Conservation (phyloP, 2,797 vertebrate species). For the Eurystomus glaucurus region DNA sequence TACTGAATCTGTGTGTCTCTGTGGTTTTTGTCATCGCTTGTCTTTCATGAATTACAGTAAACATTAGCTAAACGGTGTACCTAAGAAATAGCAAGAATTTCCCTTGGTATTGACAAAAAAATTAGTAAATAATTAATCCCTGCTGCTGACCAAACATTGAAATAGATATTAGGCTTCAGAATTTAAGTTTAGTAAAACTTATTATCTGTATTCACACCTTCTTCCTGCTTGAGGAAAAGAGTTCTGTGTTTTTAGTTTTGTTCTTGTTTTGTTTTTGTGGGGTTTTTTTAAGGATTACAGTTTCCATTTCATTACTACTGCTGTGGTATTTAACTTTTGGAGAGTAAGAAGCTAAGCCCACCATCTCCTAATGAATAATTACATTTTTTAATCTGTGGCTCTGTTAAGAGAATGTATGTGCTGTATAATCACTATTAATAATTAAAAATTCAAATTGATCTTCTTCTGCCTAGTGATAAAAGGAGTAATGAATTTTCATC, state of each 20-base stretch:
- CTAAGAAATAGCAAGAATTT: neutral
- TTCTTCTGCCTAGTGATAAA: neutral
- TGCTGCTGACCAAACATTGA: neutral
- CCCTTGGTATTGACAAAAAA: neutral
- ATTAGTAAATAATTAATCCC: neutral
- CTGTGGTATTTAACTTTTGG: neutral
- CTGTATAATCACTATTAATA: neutral
- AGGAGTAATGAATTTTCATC: neutral
- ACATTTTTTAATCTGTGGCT: neutral
- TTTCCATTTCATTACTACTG: neutral
- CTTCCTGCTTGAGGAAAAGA: neutral
- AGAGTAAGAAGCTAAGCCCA: neutral
- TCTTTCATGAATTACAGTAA: neutral
- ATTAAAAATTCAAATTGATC: neutral
- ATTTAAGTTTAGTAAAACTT: neutral
- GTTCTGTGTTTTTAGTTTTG: no score
- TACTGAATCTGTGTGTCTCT: neutral
- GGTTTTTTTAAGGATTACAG: neutral
- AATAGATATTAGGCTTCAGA: neutral
- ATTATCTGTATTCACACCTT: neutral
- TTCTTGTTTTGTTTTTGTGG: no score
- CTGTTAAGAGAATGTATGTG: neutral
- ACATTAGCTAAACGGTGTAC: neutral
- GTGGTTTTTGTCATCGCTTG: neutral
- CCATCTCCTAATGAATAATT: neutral